Evolutionary conservation across 2,888 invertebrate genomes (phyloP), one percentile per base, ranked within the genome.

Genomic region (Leptarthrus brevirostris): DNA sequence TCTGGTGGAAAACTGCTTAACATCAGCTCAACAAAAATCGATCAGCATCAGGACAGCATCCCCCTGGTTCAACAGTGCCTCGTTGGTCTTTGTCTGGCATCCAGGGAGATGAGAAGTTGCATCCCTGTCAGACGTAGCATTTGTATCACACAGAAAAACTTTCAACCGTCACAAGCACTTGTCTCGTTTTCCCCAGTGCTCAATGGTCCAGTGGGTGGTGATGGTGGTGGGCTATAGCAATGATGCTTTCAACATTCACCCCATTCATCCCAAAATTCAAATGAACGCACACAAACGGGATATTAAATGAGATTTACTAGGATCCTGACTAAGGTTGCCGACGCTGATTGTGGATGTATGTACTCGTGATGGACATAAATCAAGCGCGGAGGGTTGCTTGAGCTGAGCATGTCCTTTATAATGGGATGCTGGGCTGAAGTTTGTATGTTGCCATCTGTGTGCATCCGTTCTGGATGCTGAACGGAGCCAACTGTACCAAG

Each of bases 1-100:
- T 18, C 34, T 44, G 12, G 54, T 64, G 73, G 73, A 74, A 72
- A 56, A 73, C 71, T 61, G 73, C 73, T 58, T 72, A 54, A 66
- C 73, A 54, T 70, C 49, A 69, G 30, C 66, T 53, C 71, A 64
- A 72, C 66, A 73, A 75, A 73, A 73, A 73, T 75, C 75, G 73
- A 75, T 75, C 74, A 56, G 66, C 66, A 74, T 70, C 73, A 58
- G 36, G 70, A 74, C 24, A n/a, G n/a, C n/a, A n/a, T n/a, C n/a
- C 66, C 34, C 73, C 74, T 49, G 61, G 47, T 69, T 36, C 53
- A 69, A 34, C 20, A 64, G 52, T 47, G 14, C 53, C 34, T 24
- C 3, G 8, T n/a, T 34, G 49, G 53, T 56, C 49, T 71, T 22
- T 10, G 14, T 52, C 22, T 54, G 2, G 14, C 36, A n/a, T 16